A percentile compares a stretch with the other conserved stretches of the same genome.
Conservation (phyloP, 2,888 invertebrate species). For the Hyposoter didymator region DNA sequence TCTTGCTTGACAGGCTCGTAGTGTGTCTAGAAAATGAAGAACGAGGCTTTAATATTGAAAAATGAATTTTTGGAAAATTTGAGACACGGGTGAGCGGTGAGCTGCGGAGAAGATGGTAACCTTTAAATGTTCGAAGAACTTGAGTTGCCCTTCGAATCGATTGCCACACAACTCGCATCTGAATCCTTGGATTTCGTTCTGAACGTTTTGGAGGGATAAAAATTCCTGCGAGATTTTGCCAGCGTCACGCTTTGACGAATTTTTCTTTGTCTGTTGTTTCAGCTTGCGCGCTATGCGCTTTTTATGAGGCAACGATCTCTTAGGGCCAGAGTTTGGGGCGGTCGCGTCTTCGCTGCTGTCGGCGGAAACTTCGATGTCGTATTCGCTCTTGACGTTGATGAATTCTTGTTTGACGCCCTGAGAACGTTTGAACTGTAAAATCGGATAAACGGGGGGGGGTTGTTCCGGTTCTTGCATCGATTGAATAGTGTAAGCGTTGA, state of each 20-base stretch:
- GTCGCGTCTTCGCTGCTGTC: conserved; percentile 84
- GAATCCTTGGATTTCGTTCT: conserved; percentile 85
- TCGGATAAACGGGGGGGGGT: conserved; percentile 77
- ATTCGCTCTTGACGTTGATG: conserved; percentile 83
- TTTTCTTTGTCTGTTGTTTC: conserved; percentile 84
- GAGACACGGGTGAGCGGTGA: background rate
- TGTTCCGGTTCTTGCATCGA: conserved; percentile 78
- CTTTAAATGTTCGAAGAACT: conserved; percentile 94
- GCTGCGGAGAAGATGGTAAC: conserved; percentile 82
- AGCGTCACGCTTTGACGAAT: conserved; percentile 75
- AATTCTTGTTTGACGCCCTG: conserved; percentile 81
- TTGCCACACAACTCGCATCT: conserved; percentile 93
- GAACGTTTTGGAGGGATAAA: conserved; percentile 62
- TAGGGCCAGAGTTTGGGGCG: conserved; percentile 83
- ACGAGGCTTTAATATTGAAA: background rate
- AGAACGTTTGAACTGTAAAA: conserved; percentile 78
- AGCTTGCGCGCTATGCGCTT: conserved; percentile 93
- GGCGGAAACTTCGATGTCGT: conserved; percentile 83
- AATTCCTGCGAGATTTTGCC: conserved; percentile 72
- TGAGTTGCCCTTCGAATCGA: conserved; percentile 90
- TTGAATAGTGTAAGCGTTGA: conserved; percentile 81
- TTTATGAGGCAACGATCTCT: conserved; percentile 93
- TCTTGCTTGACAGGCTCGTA: conserved; percentile 82
- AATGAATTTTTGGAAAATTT: no score
- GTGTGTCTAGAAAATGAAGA: conserved; percentile 75